Percentiles rank a stretch among this genome's conserved stretches.
These are phyloP conservation scores for Colletes latitarsis DNA, from an alignment of 1,140 invertebrate species.

Conservation along the genomic window DNA sequence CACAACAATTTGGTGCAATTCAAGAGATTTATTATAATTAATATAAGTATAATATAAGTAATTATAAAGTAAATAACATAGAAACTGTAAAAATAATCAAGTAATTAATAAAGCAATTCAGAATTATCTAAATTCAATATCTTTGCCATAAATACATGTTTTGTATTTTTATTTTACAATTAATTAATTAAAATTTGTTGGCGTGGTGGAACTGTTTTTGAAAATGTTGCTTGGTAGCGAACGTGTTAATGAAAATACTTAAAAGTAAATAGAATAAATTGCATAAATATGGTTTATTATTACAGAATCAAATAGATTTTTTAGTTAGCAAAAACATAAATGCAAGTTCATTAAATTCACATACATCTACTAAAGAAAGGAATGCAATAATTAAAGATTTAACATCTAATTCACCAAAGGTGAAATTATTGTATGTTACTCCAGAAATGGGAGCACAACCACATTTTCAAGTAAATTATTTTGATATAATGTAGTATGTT, in stretches of 20 bases:
- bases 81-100: no score
- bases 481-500: not conserved
- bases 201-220: no score
- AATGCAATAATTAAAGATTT: conserved; percentile 73
- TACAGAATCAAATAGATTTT: conserved; percentile 88
- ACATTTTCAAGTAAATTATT: conserved; percentile 70
- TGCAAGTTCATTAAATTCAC: conserved; percentile 74
- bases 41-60: no score
- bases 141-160: no score
- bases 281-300: conserved; percentile 40
- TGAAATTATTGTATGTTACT: conserved; percentile 77
- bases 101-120: no score
- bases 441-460: conserved; percentile 76
- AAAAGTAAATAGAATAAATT: not conserved
- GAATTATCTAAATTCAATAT: no score
- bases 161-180: no score
- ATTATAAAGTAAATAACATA: no score
- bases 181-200: no score
- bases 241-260: not conserved
- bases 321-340: conserved; percentile 81
- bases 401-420: conserved; percentile 70
- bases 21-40: no score
- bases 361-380: conserved; percentile 70
- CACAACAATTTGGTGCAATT: no score
- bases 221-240: no score